Evolutionary conservation across 1,140 invertebrate genomes (phyloP).

Genomic region (Glomeris maerens): DNA sequence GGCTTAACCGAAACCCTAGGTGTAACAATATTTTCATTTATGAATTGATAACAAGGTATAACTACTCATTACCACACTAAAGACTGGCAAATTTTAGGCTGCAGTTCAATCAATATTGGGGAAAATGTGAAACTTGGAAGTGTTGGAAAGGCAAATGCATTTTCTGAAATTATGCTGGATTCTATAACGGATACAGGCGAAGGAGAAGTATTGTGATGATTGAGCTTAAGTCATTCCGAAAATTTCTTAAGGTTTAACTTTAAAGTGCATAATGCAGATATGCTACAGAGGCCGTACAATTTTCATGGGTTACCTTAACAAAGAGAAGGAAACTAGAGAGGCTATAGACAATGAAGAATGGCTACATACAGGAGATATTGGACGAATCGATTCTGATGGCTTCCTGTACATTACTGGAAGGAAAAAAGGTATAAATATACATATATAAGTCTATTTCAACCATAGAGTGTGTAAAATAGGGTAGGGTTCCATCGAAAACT

Average conservation of each 20-base stretch:
- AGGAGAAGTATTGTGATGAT: slow-evolving; percentile 46
- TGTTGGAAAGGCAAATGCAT: slow-evolving; percentile 46
- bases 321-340: slow-evolving; percentile 56
- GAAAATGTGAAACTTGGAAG: slow-evolving; percentile 28
- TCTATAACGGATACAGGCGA: slow-evolving; percentile 51
- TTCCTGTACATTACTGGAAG: no score
- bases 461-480: no score
- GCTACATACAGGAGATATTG: slow-evolving; percentile 71
- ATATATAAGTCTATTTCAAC: no score
- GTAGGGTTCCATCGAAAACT: no score
- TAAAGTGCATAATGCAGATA: slow-evolving; percentile 36
- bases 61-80: no score
- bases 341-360: slow-evolving; percentile 58
- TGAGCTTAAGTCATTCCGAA: background rate
- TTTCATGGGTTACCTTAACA: slow-evolving; percentile 77
- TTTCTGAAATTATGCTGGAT: slow-evolving; percentile 47
- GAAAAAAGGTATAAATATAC: no score
- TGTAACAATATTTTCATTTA: background rate
- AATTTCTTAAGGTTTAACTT: slow-evolving; percentile 3
- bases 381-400: no score
- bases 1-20: slow-evolving; percentile 18
- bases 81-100: slow-evolving; percentile 26
- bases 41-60: background rate
- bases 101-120: slow-evolving; percentile 9
- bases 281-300: slow-evolving; percentile 60